Conservation (phyloP, 1,140 invertebrate genomes). For the Chrysomallon squamiferum region DNA sequence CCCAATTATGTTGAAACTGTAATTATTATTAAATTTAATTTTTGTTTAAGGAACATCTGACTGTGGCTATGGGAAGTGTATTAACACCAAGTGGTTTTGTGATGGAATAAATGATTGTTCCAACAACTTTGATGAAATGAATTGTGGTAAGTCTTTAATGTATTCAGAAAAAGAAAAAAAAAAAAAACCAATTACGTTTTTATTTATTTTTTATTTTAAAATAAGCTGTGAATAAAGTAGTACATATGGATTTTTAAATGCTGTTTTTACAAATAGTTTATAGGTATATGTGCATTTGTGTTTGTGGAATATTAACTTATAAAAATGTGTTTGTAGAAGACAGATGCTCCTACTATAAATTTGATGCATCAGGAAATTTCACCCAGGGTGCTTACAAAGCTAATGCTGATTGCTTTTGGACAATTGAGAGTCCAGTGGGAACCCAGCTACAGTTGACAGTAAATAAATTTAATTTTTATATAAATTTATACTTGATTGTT, state of each 20-base stretch:
- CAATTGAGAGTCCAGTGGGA: neutral
- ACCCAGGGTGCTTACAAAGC: neutral
- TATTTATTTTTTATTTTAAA: neutral
- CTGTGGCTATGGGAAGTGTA: neutral
- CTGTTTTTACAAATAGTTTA: neutral
- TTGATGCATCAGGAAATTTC: neutral
- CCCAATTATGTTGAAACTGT: no score
- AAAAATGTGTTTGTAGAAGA: neutral
- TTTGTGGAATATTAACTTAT: no score
- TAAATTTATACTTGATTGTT: no score
- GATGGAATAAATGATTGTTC: conserved; percentile 1
- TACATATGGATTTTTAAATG: neutral
- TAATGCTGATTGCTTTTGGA: conserved; percentile 3
- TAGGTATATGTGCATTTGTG: neutral
- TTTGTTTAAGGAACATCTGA: neutral
- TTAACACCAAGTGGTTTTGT: conserved; percentile 2
- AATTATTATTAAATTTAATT: no score
- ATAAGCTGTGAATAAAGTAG: neutral
- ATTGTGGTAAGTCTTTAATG: neutral
- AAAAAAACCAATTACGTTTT: neutral
- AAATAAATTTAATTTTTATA: no score
- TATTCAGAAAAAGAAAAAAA: no score
- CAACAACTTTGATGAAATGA: conserved; percentile 3
- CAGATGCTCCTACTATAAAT: neutral
- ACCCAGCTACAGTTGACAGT: neutral